These are phyloP conservation scores for Drosophila villosipedis DNA, from an alignment of 2,888 invertebrate genomes.

Conservation along the genomic window DNA sequence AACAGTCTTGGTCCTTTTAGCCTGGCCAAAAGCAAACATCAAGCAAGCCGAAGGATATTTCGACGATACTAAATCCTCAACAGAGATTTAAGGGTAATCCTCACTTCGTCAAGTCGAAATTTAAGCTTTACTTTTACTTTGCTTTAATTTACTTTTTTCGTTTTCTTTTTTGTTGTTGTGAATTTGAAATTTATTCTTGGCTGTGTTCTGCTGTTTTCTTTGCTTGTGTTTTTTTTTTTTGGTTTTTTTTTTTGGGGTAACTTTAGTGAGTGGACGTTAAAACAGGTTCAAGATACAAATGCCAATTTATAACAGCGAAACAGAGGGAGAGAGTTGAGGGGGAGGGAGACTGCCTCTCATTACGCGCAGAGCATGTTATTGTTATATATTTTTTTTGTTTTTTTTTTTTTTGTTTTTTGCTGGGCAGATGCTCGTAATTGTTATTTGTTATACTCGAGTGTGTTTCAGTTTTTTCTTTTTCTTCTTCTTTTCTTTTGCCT, in stretches of 20 bases:
- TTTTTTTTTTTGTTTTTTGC: neutral
- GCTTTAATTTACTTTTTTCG: neutral
- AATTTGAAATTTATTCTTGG: neutral
- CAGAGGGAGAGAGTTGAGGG: neutral
- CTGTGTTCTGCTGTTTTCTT: neutral
- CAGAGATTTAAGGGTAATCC: slow-evolving; percentile 26
- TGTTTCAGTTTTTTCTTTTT: slow-evolving; percentile 5
- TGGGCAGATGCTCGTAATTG: slow-evolving; percentile 50
- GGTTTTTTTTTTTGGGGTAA: slow-evolving; percentile 6
- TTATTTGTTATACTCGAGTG: slow-evolving; percentile 39
- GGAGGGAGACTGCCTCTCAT: slow-evolving; percentile 6
- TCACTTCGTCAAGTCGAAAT: slow-evolving; percentile 2
- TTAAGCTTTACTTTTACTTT: neutral
- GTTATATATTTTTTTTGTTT: neutral
- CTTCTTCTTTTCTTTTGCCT: slow-evolving; percentile 1
- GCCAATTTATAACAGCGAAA: slow-evolving; percentile 5
- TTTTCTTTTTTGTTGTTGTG: neutral
- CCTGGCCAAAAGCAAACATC: neutral
- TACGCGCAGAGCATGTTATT: slow-evolving; percentile 25
- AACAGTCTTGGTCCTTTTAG: too few species aligned
- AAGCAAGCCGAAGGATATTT: neutral
- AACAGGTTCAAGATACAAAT: slow-evolving; percentile 49
- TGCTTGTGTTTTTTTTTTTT: neutral
- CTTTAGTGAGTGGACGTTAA: slow-evolving; percentile 21
- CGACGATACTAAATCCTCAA: neutral